Evolutionary conservation across 1,140 invertebrate species (phyloP), one percentile per base, ranked within the genome.

Genomic region (Drosophila rufa): DNA sequence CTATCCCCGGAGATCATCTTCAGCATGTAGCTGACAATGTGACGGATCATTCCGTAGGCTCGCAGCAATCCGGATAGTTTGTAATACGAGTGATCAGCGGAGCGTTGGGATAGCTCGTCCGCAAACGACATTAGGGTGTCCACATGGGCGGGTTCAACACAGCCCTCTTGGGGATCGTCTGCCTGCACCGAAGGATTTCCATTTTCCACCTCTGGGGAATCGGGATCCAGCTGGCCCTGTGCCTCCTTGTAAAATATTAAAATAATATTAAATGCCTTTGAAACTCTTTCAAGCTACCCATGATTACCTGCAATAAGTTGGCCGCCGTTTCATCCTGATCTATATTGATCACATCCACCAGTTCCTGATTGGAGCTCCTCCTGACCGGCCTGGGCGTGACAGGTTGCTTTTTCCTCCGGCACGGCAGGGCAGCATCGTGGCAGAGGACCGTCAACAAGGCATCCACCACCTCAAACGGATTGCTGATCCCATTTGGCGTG

Each of bases 361-460:
- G 61, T 3, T 93, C 92, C 25, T 81, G 67, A 45, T 66, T 70
- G 77, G 91, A 92, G 14, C 75, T 90, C 70, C 84, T 91, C 6
- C 59, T 61, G 0, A 57, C 15, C 6, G 36, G 57, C 30, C 75
- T 91, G 1, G 62, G 58, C 1, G 62, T 51, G 12, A 61, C 50
- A n/a, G 55, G 62, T 14, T 33, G 55, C 48, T 91, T 93, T 14
- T 80, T 68, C 1, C 58, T 66, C 0, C 94, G 85, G 62, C 97
- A 98, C 0, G 97, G 97, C 25, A 98, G 92, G 1, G 94, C 93
- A 8, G 96, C 95, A 22, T 96, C 95, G 82, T 98, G 98, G 91
- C 98, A 99, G 5, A 97, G 94, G 81, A 97, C 97, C 0, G 96
- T 95, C 40, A 98, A 93, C 14, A 98, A 91, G 1, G 96, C 96